Percentiles rank a stretch among this genome's conserved stretches.
Conservation (phyloP, 1,140 invertebrate species). For the Micrasema longulum region DNA sequence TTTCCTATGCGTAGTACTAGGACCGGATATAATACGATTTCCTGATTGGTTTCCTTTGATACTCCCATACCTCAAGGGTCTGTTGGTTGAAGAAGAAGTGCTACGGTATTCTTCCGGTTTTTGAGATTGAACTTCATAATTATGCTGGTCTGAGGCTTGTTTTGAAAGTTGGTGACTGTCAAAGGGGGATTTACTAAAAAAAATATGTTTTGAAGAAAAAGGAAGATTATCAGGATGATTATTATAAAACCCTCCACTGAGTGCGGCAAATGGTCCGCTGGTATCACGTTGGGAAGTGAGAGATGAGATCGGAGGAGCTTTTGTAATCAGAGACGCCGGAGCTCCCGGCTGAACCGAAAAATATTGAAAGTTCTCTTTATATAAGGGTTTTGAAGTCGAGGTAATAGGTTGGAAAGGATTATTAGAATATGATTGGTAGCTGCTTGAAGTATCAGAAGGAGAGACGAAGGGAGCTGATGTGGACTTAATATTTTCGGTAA, state of each 20-base stretch:
- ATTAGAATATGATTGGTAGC: slow-evolving; percentile 37
- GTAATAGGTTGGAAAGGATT: slow-evolving; percentile 35
- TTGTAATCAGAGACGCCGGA: slow-evolving; percentile 59
- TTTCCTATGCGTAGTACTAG: slow-evolving; percentile 7
- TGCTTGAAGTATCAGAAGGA: background rate
- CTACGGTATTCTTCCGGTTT: slow-evolving; percentile 9
- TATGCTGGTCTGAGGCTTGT: slow-evolving; percentile 39
- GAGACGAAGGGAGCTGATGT: slow-evolving; percentile 25
- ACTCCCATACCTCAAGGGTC: slow-evolving; percentile 56
- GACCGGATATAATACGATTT: slow-evolving; percentile 53
- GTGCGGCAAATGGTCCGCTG: slow-evolving; percentile 61
- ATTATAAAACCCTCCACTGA: slow-evolving; percentile 70
- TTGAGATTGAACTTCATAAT: slow-evolving; percentile 43
- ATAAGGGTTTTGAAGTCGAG: slow-evolving; percentile 35
- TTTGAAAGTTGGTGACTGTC: slow-evolving; percentile 25
- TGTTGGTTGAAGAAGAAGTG: slow-evolving; percentile 4
- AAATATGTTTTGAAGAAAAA: slow-evolving; percentile 41
- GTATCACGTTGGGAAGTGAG: slow-evolving; percentile 59
- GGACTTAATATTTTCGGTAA: slow-evolving; percentile 38
- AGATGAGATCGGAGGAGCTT: slow-evolving; percentile 67
- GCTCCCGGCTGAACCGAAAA: slow-evolving; percentile 47
- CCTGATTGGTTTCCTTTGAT: slow-evolving; percentile 46
- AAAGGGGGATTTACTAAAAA: slow-evolving; percentile 39
- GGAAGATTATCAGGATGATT: slow-evolving; percentile 59
- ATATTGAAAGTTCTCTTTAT: slow-evolving; percentile 51